phyloP scores from a whole-genome alignment of 2,797 vertebrate genomes.

The Crossoptilon crossoptilon region DNA sequence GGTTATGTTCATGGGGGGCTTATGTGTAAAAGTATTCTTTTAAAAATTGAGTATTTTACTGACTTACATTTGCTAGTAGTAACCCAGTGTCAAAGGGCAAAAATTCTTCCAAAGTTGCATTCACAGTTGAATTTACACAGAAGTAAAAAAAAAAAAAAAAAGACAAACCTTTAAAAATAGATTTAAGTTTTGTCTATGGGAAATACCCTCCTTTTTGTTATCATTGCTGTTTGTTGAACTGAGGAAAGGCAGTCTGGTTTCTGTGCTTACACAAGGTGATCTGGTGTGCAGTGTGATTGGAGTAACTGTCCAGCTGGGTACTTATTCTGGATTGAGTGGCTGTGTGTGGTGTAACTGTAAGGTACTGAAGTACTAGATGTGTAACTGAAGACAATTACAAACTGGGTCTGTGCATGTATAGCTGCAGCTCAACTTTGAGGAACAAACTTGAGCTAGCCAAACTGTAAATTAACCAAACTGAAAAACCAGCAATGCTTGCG shows the following conservation, averaged over 20 bases:
- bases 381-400: neutral
- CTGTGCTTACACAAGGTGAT: neutral
- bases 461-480: neutral
- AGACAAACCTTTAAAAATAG: neutral
- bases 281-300: neutral
- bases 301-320: neutral
- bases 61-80: neutral
- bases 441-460: neutral
- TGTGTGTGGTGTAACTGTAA: neutral
- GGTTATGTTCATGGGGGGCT: no score
- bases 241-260: neutral
- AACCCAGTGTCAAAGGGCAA: neutral
- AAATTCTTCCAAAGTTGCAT: neutral
- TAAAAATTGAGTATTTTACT: rapidly evolving
- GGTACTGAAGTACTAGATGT: neutral
- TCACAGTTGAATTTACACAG: neutral
- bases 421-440: neutral
- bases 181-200: neutral
- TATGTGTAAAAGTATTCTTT: neutral
- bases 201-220: neutral
- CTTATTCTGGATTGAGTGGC: neutral
- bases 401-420: neutral
- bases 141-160: neutral
- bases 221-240: neutral
- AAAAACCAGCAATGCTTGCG: neutral